These are phyloP conservation scores for Petrosia ficiformis DNA, from an alignment of 37 sponge, comb jelly and placozoan species.

Conservation along the genomic window DNA sequence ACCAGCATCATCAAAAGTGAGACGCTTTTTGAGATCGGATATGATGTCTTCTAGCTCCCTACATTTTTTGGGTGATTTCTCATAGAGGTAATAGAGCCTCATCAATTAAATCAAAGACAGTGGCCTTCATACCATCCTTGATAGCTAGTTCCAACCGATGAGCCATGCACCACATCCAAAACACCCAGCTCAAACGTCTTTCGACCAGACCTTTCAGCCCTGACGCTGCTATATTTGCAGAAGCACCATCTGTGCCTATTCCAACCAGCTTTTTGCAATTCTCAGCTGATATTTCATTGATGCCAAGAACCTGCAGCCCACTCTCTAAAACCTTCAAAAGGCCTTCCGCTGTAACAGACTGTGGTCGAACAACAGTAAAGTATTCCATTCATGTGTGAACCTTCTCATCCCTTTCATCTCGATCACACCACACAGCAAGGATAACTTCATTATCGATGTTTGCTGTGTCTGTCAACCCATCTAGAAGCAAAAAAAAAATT, in stretches of 20 bases:
- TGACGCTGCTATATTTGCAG: slow-evolving; percentile 36
- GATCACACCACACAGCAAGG: slow-evolving; percentile 48
- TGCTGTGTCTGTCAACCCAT: slow-evolving; percentile 46
- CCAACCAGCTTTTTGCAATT: slow-evolving; percentile 52
- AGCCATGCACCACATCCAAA: slow-evolving; percentile 83
- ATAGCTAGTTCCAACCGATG: slow-evolving; percentile 59
- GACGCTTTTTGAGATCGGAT: slow-evolving; percentile 40
- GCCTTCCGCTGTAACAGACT: slow-evolving; percentile 26
- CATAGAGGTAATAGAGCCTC: slow-evolving; percentile 61
- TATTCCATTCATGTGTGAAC: slow-evolving; percentile 41
- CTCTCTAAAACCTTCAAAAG: slow-evolving; percentile 21
- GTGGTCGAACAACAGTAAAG: slow-evolving; percentile 33
- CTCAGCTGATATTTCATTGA: slow-evolving; percentile 20
- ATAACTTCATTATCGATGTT: slow-evolving; percentile 60
- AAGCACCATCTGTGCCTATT: slow-evolving; percentile 65
- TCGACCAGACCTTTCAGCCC: slow-evolving; percentile 71
- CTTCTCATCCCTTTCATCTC: slow-evolving; percentile 38
- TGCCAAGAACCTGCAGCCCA: slow-evolving; percentile 34
- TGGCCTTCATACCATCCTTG: slow-evolving; percentile 57
- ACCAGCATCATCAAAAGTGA: slow-evolving; percentile 31
- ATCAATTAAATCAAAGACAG: slow-evolving; percentile 64
- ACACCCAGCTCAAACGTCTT: slow-evolving; percentile 50
- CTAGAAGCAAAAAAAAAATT: slow-evolving; percentile 60
- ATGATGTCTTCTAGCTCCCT: slow-evolving; percentile 51
- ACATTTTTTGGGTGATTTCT: slow-evolving; percentile 67